Conservation (phyloP, 2,797 vertebrate genomes). For the Triplophysa bombifrons region DNA sequence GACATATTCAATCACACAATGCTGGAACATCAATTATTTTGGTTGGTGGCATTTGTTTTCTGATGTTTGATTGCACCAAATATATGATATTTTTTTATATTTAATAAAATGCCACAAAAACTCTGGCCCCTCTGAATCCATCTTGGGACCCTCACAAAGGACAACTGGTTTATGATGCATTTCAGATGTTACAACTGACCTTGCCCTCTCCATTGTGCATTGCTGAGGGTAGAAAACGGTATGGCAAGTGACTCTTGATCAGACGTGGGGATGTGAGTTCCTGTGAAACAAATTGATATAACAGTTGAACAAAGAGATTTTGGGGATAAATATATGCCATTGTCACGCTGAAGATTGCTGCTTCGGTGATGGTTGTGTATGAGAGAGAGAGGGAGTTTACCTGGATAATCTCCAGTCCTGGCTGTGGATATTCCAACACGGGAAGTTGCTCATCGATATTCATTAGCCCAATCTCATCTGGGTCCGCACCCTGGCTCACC, state of each 20-base stretch:
- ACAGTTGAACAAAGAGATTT: neutral
- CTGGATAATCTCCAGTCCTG: conserved; percentile 97
- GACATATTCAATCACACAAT: no score
- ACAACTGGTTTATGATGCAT: no score
- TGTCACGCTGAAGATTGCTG: neutral
- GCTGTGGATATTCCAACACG: conserved; percentile 95
- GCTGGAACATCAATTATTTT: no score
- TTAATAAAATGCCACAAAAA: no score
- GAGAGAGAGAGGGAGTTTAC: conserved; percentile 65
- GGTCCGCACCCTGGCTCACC: conserved; percentile 96
- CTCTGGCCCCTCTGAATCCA: no score
- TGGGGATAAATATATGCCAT: neutral
- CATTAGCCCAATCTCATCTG: conserved; percentile 97
- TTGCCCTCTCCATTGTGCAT: conserved; percentile 95
- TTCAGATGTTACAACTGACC: conserved; percentile 71
- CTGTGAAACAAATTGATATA: conserved; percentile 64
- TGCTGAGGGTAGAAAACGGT: conserved; percentile 91
- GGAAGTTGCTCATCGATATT: conserved; percentile 98
- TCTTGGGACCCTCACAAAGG: no score
- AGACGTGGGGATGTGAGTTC: conserved; percentile 95
- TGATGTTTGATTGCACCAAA: no score
- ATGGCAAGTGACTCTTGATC: conserved; percentile 97
- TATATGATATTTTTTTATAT: no score
- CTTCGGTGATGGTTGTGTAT: neutral
- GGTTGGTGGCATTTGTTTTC: no score